Evolutionary conservation across 2,113 vertebrate species (phyloP).

Genomic region (Thalassoma bifasciatum): DNA sequence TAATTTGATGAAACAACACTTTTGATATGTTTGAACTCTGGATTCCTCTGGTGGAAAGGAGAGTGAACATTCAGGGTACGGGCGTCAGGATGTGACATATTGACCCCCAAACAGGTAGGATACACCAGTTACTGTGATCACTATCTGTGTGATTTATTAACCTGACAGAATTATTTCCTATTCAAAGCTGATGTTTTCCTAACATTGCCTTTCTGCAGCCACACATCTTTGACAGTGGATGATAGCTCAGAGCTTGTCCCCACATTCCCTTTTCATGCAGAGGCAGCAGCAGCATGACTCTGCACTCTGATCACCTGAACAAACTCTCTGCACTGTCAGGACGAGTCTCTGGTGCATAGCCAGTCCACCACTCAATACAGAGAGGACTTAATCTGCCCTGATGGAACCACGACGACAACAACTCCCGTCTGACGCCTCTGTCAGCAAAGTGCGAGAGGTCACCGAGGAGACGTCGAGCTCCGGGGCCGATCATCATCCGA

Average conservation of each 20-base stretch:
- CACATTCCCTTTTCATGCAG: neutral
- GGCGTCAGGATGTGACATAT: no score
- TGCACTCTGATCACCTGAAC: constrained; percentile 22
- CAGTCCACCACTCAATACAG: constrained; percentile 51
- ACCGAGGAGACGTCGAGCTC: constrained; percentile 15
- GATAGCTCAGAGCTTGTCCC: neutral
- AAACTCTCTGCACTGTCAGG: constrained; percentile 27
- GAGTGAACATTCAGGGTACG: no score
- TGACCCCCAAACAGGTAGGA: no score
- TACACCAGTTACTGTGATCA: no score
- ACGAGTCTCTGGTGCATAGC: constrained; percentile 37
- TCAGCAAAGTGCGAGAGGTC: constrained; percentile 33
- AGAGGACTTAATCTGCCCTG: constrained; percentile 44
- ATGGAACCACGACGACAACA: constrained; percentile 36
- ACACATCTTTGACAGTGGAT: neutral
- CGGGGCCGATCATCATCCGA: neutral
- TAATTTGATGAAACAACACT: no score
- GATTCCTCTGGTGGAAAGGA: no score
- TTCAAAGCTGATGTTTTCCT: no score
- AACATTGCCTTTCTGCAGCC: no score
- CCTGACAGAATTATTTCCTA: no score
- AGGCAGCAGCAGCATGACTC: constrained; percentile 37
- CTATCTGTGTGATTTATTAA: no score
- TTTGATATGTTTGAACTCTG: no score
- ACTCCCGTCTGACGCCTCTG: constrained; percentile 22